Percentiles rank a stretch among this genome's conserved stretches.
phyloP scores from a whole-genome alignment of 2,113 vertebrate genomes.

The Pampusana beccarii region DNA sequence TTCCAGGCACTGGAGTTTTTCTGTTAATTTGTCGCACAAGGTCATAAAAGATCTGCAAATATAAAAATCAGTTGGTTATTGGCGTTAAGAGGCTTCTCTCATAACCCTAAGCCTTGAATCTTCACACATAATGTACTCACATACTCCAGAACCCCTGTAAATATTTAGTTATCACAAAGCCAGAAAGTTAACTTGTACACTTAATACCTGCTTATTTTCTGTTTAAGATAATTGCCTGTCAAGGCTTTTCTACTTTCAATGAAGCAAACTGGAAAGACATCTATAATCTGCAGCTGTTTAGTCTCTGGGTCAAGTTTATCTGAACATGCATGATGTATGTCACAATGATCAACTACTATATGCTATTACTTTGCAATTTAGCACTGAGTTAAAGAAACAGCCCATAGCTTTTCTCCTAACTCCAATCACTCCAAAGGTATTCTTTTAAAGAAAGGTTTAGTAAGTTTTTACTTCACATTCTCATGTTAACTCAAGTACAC shows the following conservation, averaged over 20 bases:
- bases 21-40: constrained; percentile 95
- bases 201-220: neutral
- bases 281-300: neutral
- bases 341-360: neutral
- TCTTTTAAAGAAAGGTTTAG: neutral
- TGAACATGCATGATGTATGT: neutral
- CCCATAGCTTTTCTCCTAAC: neutral
- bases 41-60: constrained; percentile 90
- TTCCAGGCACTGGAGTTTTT: constrained; percentile 91
- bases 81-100: neutral
- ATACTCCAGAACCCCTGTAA: neutral
- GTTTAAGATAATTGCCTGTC: neutral
- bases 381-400: neutral
- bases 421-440: neutral
- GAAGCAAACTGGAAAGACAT: neutral
- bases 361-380: neutral
- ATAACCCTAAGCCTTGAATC: neutral
- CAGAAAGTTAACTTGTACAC: neutral
- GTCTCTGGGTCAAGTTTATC: neutral
- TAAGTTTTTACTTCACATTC: neutral
- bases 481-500: neutral
- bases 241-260: neutral
- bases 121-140: neutral
- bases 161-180: neutral
- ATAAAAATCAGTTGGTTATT: constrained; percentile 1